Percentiles rank a stretch among this genome's conserved stretches.
These are phyloP conservation scores for Scelioninae gen. 1 DNA, from an alignment of 2,888 invertebrate species.

Conservation along the genomic window DNA sequence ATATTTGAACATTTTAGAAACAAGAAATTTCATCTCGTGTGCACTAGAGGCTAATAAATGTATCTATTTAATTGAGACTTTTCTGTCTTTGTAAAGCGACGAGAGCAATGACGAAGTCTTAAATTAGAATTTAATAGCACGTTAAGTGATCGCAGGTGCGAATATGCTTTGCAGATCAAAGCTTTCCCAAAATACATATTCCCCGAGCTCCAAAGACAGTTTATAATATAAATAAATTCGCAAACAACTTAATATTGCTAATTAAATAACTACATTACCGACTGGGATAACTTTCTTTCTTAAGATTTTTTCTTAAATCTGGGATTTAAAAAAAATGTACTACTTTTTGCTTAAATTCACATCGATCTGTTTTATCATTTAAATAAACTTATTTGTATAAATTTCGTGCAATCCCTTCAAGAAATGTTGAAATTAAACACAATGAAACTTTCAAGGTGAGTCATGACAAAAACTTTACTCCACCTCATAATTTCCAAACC, in stretches of 20 bases:
- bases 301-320: too few species aligned
- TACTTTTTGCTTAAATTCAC: too few species aligned
- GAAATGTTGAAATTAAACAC: too few species aligned
- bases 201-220: neutral
- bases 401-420: too few species aligned
- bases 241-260: too few species aligned
- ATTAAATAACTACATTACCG: too few species aligned
- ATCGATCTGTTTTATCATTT: too few species aligned
- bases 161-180: constrained; percentile 68
- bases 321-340: too few species aligned
- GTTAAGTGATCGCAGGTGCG: constrained; percentile 67
- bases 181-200: constrained; percentile 23
- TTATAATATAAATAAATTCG: too few species aligned
- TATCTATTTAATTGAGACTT: constrained; percentile 60
- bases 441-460: neutral
- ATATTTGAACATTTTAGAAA: neutral
- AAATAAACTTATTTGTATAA: too few species aligned
- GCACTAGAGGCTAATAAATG: constrained; percentile 64
- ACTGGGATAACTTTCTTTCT: too few species aligned
- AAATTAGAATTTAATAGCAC: constrained; percentile 64
- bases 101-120: constrained; percentile 66
- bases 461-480: neutral
- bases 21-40: constrained; percentile 12
- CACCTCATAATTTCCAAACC: neutral
- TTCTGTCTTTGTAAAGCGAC: constrained; percentile 57